Evolutionary conservation across 2,888 invertebrate species (phyloP).

Genomic region (Caenorhabditis drosophilae): DNA sequence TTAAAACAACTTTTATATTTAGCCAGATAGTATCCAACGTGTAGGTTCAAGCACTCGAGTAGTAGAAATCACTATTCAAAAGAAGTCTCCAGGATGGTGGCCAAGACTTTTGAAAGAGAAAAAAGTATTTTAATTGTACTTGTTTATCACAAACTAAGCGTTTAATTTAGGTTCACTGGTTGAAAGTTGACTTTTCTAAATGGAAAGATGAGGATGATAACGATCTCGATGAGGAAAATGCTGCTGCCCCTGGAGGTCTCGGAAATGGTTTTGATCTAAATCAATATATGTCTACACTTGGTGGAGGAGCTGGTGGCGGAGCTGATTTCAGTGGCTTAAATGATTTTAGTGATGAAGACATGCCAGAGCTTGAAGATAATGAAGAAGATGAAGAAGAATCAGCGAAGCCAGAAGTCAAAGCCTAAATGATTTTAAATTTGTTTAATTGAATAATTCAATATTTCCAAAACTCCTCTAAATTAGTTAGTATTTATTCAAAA

Average conservation of each 20-base stretch:
- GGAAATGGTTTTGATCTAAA: constrained; percentile 44
- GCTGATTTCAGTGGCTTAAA: constrained; percentile 40
- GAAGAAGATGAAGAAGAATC: constrained; percentile 39
- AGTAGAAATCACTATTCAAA: constrained; percentile 53
- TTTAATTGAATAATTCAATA: background rate
- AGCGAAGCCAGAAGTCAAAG: constrained; percentile 8
- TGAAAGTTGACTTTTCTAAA: constrained; percentile 90
- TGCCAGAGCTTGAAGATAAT: constrained; percentile 55
- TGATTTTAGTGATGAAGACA: constrained; percentile 42
- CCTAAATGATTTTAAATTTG: constrained; percentile 5
- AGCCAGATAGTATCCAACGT: constrained; percentile 24
- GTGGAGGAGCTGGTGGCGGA: constrained; percentile 35
- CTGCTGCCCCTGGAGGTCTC: constrained; percentile 15
- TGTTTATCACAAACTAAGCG: too few relatives aligned
- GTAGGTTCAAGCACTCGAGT: constrained; percentile 40
- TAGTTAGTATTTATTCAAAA: background rate
- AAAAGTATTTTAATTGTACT: too few relatives aligned
- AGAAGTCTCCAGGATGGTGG: constrained; percentile 71
- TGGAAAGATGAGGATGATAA: constrained; percentile 93
- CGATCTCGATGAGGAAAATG: constrained; percentile 78
- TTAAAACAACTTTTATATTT: constrained; percentile 21
- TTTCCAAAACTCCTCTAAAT: background rate
- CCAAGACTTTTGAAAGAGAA: constrained; percentile 70
- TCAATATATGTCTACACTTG: constrained; percentile 48
- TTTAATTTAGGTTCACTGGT: constrained; percentile 40